Evolutionary conservation across 1,140 invertebrate genomes (phyloP).

Genomic region (Subanguina moxae): DNA sequence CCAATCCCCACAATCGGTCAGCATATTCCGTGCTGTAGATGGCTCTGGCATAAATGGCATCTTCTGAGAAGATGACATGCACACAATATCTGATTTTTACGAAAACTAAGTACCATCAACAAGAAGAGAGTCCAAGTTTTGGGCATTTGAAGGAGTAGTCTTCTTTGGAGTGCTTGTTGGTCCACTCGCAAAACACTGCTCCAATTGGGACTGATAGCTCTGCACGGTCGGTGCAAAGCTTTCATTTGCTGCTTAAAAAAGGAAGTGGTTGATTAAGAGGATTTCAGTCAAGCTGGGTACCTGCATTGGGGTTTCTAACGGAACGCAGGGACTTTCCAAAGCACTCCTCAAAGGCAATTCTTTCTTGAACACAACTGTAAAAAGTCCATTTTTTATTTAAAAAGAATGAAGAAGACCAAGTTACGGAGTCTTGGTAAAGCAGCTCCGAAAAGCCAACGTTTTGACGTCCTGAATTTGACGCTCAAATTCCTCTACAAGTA

Average conservation of each 20-base stretch:
- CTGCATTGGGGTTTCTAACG: constrained; percentile 39
- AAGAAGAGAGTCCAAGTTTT: too few species aligned
- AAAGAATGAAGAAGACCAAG: background rate
- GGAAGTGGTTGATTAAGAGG: background rate
- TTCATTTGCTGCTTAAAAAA: background rate
- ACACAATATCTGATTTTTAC: too few species aligned
- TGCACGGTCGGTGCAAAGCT: constrained; percentile 32
- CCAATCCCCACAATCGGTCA: constrained; percentile 42
- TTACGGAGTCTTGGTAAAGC: constrained; percentile 40
- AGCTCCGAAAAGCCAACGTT: constrained; percentile 38
- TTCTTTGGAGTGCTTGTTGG: background rate
- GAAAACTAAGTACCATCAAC: too few species aligned
- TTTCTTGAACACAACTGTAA: constrained; percentile 48
- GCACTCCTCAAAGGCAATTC: constrained; percentile 45
- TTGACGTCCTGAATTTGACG: constrained; percentile 47
- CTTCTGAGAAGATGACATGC: constrained; percentile 25
- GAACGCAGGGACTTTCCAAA: constrained; percentile 36
- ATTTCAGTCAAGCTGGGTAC: constrained; percentile 1
- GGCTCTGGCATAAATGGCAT: constrained; percentile 37
- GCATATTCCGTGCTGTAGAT: constrained; percentile 39
- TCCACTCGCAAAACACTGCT: constrained; percentile 34
- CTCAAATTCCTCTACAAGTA: constrained; percentile 48
- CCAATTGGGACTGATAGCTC: constrained; percentile 34
- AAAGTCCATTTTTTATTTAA: background rate
- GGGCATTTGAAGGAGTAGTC: too few species aligned